Percentiles rank a stretch among this genome's conserved stretches.
Evolutionary conservation across 2,113 vertebrate genomes (phyloP).

Genomic region (Hylia prasina): DNA sequence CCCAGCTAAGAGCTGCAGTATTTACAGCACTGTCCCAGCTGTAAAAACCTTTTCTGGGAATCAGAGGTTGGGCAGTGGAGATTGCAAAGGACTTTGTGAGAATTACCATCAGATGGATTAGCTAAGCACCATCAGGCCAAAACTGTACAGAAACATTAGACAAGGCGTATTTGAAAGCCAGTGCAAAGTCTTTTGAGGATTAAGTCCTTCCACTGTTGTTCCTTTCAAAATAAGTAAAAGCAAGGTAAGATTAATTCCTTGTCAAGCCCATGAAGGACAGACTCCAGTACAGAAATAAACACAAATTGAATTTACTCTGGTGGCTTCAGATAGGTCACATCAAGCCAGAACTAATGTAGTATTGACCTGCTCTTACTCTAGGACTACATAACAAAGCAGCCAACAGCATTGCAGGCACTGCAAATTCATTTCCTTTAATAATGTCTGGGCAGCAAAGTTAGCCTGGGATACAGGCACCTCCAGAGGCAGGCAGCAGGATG

Average conservation of each 20-base stretch:
- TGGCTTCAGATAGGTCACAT: conserved; percentile 35
- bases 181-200: background rate
- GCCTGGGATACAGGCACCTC: background rate
- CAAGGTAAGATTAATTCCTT: conserved; percentile 40
- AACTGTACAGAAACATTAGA: background rate
- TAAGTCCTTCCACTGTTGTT: conserved; percentile 27
- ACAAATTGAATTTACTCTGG: conserved; percentile 47
- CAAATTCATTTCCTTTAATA: background rate
- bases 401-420: background rate
- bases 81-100: background rate
- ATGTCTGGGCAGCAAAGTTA: background rate
- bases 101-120: background rate
- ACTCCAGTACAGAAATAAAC: conserved; percentile 26
- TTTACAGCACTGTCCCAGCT: background rate
- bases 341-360: conserved; percentile 37
- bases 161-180: background rate
- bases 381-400: conserved; percentile 26
- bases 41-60: background rate
- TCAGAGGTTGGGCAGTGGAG: background rate
- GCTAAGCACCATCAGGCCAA: background rate
- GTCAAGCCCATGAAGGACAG: conserved; percentile 1
- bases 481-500: background rate
- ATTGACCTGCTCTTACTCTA: conserved; percentile 21
- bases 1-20: background rate
- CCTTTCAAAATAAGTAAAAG: conserved; percentile 39